Base-by-base conservation (phyloP, 64 coral and sea anemone species). In the Actinia equina region DNA sequence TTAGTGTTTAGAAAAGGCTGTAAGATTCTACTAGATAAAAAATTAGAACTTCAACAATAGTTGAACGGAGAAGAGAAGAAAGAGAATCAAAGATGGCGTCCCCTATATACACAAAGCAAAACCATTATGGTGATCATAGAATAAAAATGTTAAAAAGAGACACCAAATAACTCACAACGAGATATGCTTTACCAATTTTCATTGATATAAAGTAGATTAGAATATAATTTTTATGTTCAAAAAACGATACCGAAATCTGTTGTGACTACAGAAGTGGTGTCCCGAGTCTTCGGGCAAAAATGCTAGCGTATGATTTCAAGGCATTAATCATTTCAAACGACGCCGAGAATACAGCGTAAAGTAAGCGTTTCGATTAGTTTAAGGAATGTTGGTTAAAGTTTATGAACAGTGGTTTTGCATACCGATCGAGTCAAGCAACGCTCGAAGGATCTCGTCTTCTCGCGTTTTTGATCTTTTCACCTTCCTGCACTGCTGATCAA, bases 311-410 rank as follows among this genome's bases (percentile, higher is more conserved):
- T 13, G 13, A 74, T 11, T 41, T 1, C 69, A 15, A 27, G 2
- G 13, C 26, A 30, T 74, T 27, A 27, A 74, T 41, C 69, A 37
- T 74, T 41, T 74, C 26, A 74, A 74, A 74, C 37, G 25, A 74
- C 27, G 25, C 69, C 69, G 69, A 74, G 11, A 41, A 7, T 12
- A 74, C 69, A 14, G 13, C 9, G 19, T 65, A 30, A 27, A 74
- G 10, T 74, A 30, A 30, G 25, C 22, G 69, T 74, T 74, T 74
- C 37, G 27, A 74, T 74, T 74, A 74, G 27, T 74, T 74, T 74
- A 30, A 41, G 26, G 69, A 74, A 74, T 74, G 69, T 74, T 74
- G 69, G 69, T 74, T 74, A 25, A 74, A 74, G 69, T 74, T 74
- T 74, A 9, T 30, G n/a, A 74, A 14, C 69, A 30, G 69, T 74